Conservation (phyloP, 1,140 invertebrate genomes). For the Diuraphis noxia region DNA sequence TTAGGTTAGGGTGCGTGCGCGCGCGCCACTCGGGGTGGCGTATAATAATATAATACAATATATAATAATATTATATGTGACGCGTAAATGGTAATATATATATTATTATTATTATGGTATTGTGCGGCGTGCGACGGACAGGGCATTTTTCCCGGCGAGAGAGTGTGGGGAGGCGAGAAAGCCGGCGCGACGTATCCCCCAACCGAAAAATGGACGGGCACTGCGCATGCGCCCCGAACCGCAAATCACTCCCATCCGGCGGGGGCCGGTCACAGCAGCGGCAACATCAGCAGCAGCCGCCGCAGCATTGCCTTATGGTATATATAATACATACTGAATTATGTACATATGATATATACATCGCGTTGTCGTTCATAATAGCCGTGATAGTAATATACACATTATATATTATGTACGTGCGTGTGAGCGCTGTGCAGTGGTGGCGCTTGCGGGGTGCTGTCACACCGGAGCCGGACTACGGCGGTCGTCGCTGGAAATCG, state of each 20-base stretch:
- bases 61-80: conserved; percentile 17
- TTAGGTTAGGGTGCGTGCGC: neutral
- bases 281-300: neutral
- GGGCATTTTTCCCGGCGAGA: conserved; percentile 24
- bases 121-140: conserved; percentile 11
- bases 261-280: neutral
- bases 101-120: neutral
- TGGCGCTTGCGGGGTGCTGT: neutral
- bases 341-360: neutral
- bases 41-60: neutral
- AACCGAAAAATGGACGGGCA: conserved; percentile 36
- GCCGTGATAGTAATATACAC: neutral
- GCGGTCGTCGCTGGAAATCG: neutral
- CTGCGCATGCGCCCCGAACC: conserved; percentile 8
- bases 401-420: neutral
- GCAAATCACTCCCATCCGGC: conserved; percentile 47
- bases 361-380: neutral
- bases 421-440: neutral
- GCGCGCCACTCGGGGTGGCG: neutral
- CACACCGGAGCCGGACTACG: neutral
- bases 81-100: conserved; percentile 39
- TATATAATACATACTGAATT: neutral
- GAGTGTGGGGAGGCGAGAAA: neutral
- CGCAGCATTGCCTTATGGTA: neutral
- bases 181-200: conserved; percentile 9